Base-by-base conservation (phyloP, 2,113 vertebrate genomes). In the Xyliphius kryptos region DNA sequence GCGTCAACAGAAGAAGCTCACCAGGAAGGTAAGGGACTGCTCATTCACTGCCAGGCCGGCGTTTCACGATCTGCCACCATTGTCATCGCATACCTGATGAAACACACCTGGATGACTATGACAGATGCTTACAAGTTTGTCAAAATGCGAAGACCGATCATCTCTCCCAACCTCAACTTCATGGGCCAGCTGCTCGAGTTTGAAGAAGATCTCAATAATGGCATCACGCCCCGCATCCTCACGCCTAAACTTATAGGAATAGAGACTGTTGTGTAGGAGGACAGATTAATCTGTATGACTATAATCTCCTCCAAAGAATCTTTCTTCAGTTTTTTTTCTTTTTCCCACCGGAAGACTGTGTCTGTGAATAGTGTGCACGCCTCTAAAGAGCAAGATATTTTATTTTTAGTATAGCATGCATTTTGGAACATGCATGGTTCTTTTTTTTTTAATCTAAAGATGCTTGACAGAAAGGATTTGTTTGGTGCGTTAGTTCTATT, bases 21-120 rank as follows among this genome's bases (percentile, higher is more conserved):
- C 58, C 93, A 92, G 79, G 90, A 93, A 7, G 92, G 93, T 3
- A 91, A 91, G 80, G 90, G 91, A 37, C 92, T 98, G 13, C 91
- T 99, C 74, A 95, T 99, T 80, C 95, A 99, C 85, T 99, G 96
- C 83, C 96, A 99, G 82, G 96, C 96, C 0, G 96, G 96, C 0
- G 94, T 99, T 70, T 99, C 95, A 1, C 90, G 96, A 13, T 99
- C 96, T 0, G 96, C 96, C 84, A 99, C 96, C 79, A 95, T 99
- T 0, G 95, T 99, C 79, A 98, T 99, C 0, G 96, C 96, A 0
- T 98, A 97, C 84, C 78, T 99, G 81, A 98, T 99, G 96, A 99
- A 99, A 87, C 96, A 97, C 91, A 97, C 93, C 0, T 90, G 93
- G 81, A 99, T 99, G 96, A 98, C 94, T 82, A 98, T 99, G 96